A percentile compares a stretch with the other conserved stretches of the same genome.
Conservation (phyloP, 2,797 vertebrate genomes). For the Zenarchopterus dispar region DNA sequence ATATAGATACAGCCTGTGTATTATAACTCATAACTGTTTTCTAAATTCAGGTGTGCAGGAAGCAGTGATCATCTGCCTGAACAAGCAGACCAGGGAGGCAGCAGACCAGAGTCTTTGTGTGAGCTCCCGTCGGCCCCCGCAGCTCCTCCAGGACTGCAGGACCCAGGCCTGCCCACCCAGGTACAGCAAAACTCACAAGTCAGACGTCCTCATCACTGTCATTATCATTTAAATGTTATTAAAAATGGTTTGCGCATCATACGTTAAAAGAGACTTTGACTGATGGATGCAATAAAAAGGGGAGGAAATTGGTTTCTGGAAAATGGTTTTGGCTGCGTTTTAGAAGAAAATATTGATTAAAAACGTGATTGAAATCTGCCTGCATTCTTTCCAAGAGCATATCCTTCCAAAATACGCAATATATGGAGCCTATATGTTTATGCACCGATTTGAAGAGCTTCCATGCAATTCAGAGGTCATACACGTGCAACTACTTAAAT, state of each 20-base stretch:
- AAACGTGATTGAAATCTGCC: slow-evolving; percentile 36
- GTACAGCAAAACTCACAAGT: slow-evolving; percentile 64
- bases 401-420: slow-evolving; percentile 42
- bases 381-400: slow-evolving; percentile 34
- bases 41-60: slow-evolving; percentile 90
- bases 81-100: slow-evolving; percentile 91
- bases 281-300: slow-evolving; percentile 28
- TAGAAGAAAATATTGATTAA: slow-evolving; percentile 52
- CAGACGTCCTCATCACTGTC: slow-evolving; percentile 10
- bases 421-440: slow-evolving; percentile 19
- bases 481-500: slow-evolving; percentile 52
- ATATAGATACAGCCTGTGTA: too few species aligned
- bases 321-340: slow-evolving; percentile 35
- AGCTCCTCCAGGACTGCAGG: slow-evolving; percentile 89
- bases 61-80: slow-evolving; percentile 93
- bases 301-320: slow-evolving; percentile 37
- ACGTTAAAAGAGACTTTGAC: slow-evolving; percentile 13
- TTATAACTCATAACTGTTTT: background rate
- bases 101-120: slow-evolving; percentile 86
- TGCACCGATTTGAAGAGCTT: slow-evolving; percentile 19
- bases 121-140: slow-evolving; percentile 87
- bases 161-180: slow-evolving; percentile 91
- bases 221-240: slow-evolving; percentile 31
- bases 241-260: slow-evolving; percentile 20
- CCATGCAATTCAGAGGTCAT: background rate